These are phyloP conservation scores for Camponotus floridanus DNA, from an alignment of 1,140 invertebrate species.

Conservation along the genomic window DNA sequence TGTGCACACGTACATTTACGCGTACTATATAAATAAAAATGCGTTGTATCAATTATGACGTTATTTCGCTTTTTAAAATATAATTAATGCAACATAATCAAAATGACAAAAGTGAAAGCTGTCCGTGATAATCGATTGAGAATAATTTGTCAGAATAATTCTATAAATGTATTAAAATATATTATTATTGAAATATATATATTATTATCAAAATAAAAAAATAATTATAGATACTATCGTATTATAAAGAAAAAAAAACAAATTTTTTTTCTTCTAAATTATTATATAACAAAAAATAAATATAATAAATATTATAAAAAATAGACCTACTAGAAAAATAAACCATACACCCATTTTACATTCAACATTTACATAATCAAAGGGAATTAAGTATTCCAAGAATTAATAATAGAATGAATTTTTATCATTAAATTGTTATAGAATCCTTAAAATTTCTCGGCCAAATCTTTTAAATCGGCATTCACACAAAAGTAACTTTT, in stretches of 20 bases:
- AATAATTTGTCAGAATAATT: background rate
- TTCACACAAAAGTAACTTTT: background rate
- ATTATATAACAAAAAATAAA: background rate
- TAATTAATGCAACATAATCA: no score
- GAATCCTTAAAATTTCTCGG: constrained; percentile 9
- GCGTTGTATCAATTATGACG: background rate
- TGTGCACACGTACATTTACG: no score
- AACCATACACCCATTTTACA: background rate
- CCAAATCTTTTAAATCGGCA: background rate
- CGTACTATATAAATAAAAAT: background rate
- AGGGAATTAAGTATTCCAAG: background rate
- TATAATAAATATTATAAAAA: background rate
- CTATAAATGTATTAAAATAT: no score
- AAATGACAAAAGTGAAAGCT: background rate
- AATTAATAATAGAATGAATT: background rate
- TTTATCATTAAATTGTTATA: background rate
- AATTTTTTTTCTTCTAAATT: no score
- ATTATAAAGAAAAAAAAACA: background rate
- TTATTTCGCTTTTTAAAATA: background rate
- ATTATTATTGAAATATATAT: background rate
- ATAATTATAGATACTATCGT: background rate
- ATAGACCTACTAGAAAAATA: no score
- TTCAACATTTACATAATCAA: background rate
- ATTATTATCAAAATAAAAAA: background rate
- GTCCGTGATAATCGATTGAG: background rate